Base-by-base conservation (phyloP, 2,113 vertebrate species). In the Bos indicus region DNA sequence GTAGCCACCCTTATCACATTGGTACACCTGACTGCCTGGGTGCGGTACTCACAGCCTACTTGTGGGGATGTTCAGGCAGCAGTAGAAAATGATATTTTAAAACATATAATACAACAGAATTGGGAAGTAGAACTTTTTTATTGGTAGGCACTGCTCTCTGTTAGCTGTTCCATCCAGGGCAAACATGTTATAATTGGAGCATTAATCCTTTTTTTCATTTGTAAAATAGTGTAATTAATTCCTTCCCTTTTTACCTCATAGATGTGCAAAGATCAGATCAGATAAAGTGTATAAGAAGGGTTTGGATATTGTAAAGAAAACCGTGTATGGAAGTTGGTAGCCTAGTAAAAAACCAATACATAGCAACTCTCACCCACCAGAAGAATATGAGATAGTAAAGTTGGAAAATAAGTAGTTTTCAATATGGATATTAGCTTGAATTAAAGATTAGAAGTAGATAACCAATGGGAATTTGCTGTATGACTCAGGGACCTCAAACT, bases 301-400 rank as follows among this genome's bases (percentile, higher is more conserved):
- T 86, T 97, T 83, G n/a, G 51, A 64, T 95, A 28, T 67, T 94
- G 59, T 46, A 91, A 82, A 56, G 33, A 93, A 91, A 96, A 80
- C 25, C 88, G 3, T 52, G 33, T 88, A 40, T 84, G 17, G 26
- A 82, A 60, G 40, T 74, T 92, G 17, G 30, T 85, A 95, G 87
- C n/a, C 15, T 81, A 13, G 9, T 91, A 52, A 88, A 91, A 74
- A 52, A 46, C 86, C 15, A 86, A 13, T 80, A 16, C 5, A 5
- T 82, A 95, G n/a, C 36, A n/a, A 28, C n/a, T 54, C n/a, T 40
- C 19, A 85, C n/a, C 40, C 36, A n/a, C 59, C 92, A 67, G 64
- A 95, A 91, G 40, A 95, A 62, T 60, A 30, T 82, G 23, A 91
- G 64, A 10, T 87, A 90, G 16, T 90, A 23, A 74, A 93, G 26